Evolutionary conservation across 30 jellyfish, hydroid and myxozoan species (phyloP).

Genomic region (Aurelia aurita): DNA sequence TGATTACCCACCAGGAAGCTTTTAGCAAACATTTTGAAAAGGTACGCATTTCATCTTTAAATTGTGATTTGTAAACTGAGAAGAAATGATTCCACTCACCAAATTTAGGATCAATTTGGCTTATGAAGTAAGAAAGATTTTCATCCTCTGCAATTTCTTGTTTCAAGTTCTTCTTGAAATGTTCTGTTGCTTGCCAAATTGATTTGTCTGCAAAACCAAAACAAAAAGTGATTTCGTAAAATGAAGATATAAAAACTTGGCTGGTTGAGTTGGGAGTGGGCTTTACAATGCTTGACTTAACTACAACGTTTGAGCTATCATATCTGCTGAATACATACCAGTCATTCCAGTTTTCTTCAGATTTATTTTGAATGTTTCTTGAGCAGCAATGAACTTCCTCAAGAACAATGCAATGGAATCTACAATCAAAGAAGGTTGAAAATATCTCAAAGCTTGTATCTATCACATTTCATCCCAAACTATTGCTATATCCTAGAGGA

Average conservation of each 20-base stretch:
- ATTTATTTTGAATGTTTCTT: slow-evolving; percentile 7
- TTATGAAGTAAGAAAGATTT: slow-evolving; percentile 23
- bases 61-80: not conserved
- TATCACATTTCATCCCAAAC: too few relatives aligned
- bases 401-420: not conserved
- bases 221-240: too few relatives aligned
- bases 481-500: not conserved
- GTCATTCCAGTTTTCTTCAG: not conserved
- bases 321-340: not conserved
- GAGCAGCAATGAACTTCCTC: not conserved
- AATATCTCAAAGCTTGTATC: not conserved
- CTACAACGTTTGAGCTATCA: too few relatives aligned
- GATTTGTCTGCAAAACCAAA: slow-evolving; percentile 25
- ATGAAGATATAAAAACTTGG: too few relatives aligned
- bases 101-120: not conserved
- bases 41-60: too few relatives aligned
- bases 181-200: slow-evolving; percentile 9
- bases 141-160: slow-evolving; percentile 49
- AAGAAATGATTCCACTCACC: slow-evolving; percentile 15
- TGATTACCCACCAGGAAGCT: too few relatives aligned
- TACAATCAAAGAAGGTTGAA: not conserved
- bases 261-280: too few relatives aligned
- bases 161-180: slow-evolving; percentile 9
- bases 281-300: too few relatives aligned
- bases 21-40: too few relatives aligned